phyloP scores from a whole-genome alignment of 2,888 invertebrate species.

The Zeuzera pyrina region DNA sequence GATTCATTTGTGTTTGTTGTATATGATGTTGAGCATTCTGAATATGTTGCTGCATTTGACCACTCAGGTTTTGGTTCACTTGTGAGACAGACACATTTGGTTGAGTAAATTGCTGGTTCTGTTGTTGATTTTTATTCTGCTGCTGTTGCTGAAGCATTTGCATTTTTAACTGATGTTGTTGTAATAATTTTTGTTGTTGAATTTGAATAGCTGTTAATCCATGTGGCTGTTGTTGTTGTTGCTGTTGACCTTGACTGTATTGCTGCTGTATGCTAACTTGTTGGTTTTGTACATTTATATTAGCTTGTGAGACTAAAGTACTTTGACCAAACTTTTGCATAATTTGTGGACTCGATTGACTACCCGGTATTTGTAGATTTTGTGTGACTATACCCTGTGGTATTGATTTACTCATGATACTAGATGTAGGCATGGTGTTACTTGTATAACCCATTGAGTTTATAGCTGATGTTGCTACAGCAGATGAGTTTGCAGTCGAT shows the following conservation, averaged over 20 bases:
- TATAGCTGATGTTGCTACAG: slow-evolving; percentile 43
- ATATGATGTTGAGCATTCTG: slow-evolving; percentile 53
- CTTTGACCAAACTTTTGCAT: slow-evolving; percentile 59
- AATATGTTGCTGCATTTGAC: slow-evolving; percentile 58
- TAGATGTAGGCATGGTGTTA: slow-evolving; percentile 45
- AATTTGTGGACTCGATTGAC: slow-evolving; percentile 47
- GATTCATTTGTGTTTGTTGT: slow-evolving; percentile 48
- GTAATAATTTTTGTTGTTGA: slow-evolving; percentile 70
- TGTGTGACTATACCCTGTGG: slow-evolving; percentile 60
- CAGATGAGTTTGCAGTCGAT: slow-evolving; percentile 48
- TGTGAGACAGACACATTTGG: slow-evolving; percentile 55
- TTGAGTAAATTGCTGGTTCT: slow-evolving; percentile 49
- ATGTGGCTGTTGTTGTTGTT: slow-evolving; percentile 45
- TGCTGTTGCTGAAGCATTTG: slow-evolving; percentile 52
- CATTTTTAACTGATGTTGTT: slow-evolving; percentile 73
- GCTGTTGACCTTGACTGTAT: slow-evolving; percentile 25
- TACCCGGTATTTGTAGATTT: slow-evolving; percentile 55
- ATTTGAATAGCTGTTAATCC: slow-evolving; percentile 61
- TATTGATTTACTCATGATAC: slow-evolving; percentile 55
- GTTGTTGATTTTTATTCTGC: slow-evolving; percentile 35
- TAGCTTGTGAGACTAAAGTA: slow-evolving; percentile 44
- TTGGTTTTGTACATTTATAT: slow-evolving; percentile 44
- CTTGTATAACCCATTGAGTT: slow-evolving; percentile 55
- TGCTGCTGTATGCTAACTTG: slow-evolving; percentile 46
- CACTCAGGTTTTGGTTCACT: slow-evolving; percentile 51